Percentiles rank a stretch among this genome's conserved stretches.
phyloP scores from a whole-genome alignment of 2,113 vertebrate species.

The Bagarius yarrelli region DNA sequence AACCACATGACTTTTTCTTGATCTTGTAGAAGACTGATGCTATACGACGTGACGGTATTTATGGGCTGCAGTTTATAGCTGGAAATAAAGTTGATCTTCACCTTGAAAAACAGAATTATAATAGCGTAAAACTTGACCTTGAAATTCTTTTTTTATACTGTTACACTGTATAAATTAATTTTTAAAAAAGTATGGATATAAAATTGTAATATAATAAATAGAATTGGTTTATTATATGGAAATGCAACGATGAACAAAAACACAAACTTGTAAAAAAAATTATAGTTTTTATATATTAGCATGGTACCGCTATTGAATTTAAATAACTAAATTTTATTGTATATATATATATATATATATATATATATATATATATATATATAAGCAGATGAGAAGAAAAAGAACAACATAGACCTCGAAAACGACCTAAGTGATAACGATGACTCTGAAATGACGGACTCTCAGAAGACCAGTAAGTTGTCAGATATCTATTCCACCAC shows the following conservation, averaged over 20 bases:
- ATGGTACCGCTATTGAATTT: too few relatives aligned
- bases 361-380: too few relatives aligned
- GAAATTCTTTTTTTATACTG: not conserved
- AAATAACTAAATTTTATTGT: too few relatives aligned
- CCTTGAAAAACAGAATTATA: not conserved
- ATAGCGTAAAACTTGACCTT: not conserved
- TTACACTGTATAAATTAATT: constrained; percentile 1
- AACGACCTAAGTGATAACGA: constrained; percentile 83
- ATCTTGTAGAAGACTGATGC: not conserved
- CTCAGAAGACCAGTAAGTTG: constrained; percentile 82
- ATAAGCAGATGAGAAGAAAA: constrained; percentile 73
- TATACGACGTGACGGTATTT: not conserved
- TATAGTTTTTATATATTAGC: too few relatives aligned
- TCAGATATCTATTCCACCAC: constrained; percentile 84
- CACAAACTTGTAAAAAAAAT: too few relatives aligned
- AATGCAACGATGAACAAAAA: too few relatives aligned
- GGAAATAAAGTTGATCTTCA: not conserved
- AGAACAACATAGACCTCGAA: constrained; percentile 67
- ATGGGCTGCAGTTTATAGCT: not conserved
- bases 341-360: too few relatives aligned
- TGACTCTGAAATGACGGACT: constrained; percentile 81
- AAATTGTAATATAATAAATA: not conserved
- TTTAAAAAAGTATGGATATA: not conserved
- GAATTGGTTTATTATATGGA: not conserved
- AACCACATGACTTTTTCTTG: too few relatives aligned